Base-by-base conservation (phyloP, 2,113 vertebrate genomes). In the Bos taurus region DNA sequence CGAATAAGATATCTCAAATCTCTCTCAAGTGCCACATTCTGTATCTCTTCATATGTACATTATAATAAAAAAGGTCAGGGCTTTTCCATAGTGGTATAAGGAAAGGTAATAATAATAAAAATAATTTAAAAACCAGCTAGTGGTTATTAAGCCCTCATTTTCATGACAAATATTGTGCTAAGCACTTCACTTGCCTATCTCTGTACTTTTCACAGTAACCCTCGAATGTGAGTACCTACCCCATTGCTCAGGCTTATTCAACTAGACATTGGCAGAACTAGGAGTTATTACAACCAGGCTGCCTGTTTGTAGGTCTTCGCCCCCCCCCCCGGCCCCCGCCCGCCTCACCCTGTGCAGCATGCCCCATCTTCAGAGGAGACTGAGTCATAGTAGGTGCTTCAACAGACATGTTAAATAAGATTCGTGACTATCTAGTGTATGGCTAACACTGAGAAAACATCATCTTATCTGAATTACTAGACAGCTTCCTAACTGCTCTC, bases 291-390 rank as follows among this genome's bases (percentile, higher is more conserved):
- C 5, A 43, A 19, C 30, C 21, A 89, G 56, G 14, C 33, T 67
- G 13, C 52, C 5, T 14, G 33, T 67, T 25, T 23, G 1, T 5
- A 16, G 52, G n/a, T 50, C 30, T 43, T 56, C 17, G 23, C 26
- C 13, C 46, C 62, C 25, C 7, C 36, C 28, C 15, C 48, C 43
- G 43, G 6, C 43, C 43, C 43, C 43, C 43, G 43, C 50, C 4
- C 5, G 0, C 28, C 46, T 21, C 80, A 33, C 19, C 50, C 6
- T 0, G 2, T 23, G 10, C 81, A 28, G 7, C 12, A 33, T 19
- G n/a, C 21, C n/a, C 78, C 80, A 1, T 81, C 48, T 96, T 82
- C n/a, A 60, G 46, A 85, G 62, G 46, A 19, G 10, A 23, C 40
- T 12, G 43, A 2, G 25, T 14, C 5, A 2, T 57, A 13, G 62